Conservation (phyloP, 2,888 invertebrate species). For the Scaeva pyrastri region DNA sequence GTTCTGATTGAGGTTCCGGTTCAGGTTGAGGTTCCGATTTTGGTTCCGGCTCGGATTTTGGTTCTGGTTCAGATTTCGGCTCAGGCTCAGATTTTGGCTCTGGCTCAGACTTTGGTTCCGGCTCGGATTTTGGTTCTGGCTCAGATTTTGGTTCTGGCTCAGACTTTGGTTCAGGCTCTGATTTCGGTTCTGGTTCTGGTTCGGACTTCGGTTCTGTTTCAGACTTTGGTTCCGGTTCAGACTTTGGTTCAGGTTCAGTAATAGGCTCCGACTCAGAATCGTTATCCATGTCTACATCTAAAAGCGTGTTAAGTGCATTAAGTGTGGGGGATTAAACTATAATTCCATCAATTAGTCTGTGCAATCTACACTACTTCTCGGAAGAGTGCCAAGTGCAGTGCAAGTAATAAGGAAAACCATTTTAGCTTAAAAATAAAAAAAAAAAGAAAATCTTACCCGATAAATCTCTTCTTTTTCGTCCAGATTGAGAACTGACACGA, state of each 20-base stretch:
- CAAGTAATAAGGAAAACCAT: background rate
- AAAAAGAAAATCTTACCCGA: constrained; percentile 42
- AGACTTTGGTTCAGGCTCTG: constrained; percentile 83
- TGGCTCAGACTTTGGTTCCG: constrained; percentile 84
- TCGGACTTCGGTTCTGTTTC: constrained; percentile 82
- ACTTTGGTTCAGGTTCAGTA: constrained; percentile 80
- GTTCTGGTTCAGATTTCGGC: constrained; percentile 83
- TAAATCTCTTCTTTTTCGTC: constrained; percentile 80
- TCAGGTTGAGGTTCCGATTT: constrained; percentile 83
- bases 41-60: constrained; percentile 84
- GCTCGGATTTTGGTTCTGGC: constrained; percentile 83
- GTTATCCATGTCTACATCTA: constrained; percentile 77
- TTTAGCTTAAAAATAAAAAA: background rate
- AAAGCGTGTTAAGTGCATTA: constrained; percentile 64
- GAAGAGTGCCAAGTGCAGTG: constrained; percentile 68
- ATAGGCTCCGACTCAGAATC: constrained; percentile 83
- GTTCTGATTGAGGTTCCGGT: constrained; percentile 78
- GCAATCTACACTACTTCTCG: constrained; percentile 65
- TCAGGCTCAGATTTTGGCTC: constrained; percentile 83
- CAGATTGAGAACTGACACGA: constrained; percentile 87
- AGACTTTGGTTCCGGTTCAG: constrained; percentile 79
- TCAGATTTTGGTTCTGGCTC: constrained; percentile 84
- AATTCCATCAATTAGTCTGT: constrained; percentile 25
- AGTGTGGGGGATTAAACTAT: constrained; percentile 42
- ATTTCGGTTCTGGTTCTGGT: constrained; percentile 81